These are phyloP conservation scores for Chromis chromis DNA, from an alignment of 2,797 vertebrate genomes.

Conservation along the genomic window DNA sequence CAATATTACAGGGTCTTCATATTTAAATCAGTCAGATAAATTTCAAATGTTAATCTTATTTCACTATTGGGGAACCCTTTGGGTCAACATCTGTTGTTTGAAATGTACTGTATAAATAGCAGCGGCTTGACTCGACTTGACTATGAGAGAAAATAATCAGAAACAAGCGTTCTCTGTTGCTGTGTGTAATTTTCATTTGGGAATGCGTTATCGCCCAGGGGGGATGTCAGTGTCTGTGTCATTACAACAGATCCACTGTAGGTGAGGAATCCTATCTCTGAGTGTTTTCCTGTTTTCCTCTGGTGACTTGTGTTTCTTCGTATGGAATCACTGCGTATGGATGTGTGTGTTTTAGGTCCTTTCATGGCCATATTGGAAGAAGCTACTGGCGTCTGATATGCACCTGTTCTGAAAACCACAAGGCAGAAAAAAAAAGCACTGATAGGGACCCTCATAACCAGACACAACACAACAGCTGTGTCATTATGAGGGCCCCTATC, in stretches of 20 bases:
- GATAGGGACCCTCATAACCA: slow-evolving; percentile 6
- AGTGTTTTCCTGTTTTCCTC: slow-evolving; percentile 30
- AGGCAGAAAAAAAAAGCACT: background rate
- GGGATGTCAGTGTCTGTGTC: slow-evolving; percentile 53
- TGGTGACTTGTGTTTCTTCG: slow-evolving; percentile 43
- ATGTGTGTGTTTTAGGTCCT: slow-evolving; percentile 9
- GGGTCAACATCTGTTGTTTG: too few relatives aligned
- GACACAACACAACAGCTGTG: background rate
- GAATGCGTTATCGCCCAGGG: slow-evolving; percentile 36
- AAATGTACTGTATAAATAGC: too few relatives aligned
- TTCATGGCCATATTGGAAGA: background rate
- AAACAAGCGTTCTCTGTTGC: slow-evolving; percentile 12
- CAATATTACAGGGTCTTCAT: too few relatives aligned
- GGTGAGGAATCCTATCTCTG: slow-evolving; percentile 51
- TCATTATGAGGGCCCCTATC: slow-evolving; percentile 20
- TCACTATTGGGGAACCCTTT: too few relatives aligned
- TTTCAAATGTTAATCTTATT: too few relatives aligned
- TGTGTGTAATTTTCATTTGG: slow-evolving; percentile 45
- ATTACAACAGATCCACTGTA: slow-evolving; percentile 40
- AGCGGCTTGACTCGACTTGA: too few relatives aligned
- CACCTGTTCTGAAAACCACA: slow-evolving; percentile 9
- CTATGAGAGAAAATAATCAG: slow-evolving; percentile 20
- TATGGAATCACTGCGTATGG: slow-evolving; percentile 20
- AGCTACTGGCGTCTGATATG: slow-evolving; percentile 15
- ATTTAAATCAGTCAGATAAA: too few relatives aligned